Evolutionary conservation across 2,888 invertebrate genomes (phyloP).

Genomic region (Drosophila incognita): DNA sequence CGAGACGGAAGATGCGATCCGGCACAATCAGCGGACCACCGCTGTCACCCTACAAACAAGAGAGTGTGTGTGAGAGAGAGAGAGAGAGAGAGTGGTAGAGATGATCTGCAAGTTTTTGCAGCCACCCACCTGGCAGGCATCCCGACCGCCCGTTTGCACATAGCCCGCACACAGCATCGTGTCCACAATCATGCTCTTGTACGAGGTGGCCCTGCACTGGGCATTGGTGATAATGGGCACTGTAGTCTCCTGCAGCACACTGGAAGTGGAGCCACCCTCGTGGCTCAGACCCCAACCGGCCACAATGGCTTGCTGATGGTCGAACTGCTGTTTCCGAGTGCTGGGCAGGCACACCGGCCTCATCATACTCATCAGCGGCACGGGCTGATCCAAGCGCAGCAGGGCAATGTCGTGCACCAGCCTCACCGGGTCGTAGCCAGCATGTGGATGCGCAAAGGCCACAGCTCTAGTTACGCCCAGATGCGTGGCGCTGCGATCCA

Average conservation of each 20-base stretch:
- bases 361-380: constrained; percentile 74
- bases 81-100: not conserved
- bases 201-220: constrained; percentile 80
- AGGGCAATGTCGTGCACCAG: constrained; percentile 83
- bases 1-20: constrained; percentile 77
- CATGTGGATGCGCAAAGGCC: constrained; percentile 70
- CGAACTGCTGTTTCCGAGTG: constrained; percentile 70
- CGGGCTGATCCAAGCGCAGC: constrained; percentile 70
- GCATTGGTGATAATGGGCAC: constrained; percentile 83
- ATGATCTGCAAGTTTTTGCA: not conserved
- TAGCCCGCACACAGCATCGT: constrained; percentile 84
- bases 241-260: constrained; percentile 77
- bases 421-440: constrained; percentile 72
- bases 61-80: not conserved
- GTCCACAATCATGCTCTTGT: constrained; percentile 80
- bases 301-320: constrained; percentile 78
- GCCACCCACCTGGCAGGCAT: constrained; percentile 83
- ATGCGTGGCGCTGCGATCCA: constrained; percentile 68
- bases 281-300: constrained; percentile 83
- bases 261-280: constrained; percentile 76
- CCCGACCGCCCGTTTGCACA: constrained; percentile 79
- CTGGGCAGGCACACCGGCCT: constrained; percentile 82
- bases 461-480: constrained; percentile 76
- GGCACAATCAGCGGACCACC: constrained; percentile 82
- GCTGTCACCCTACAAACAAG: constrained; percentile 81